Percentiles rank a stretch among this genome's conserved stretches.
Conservation (phyloP, 1,140 invertebrate genomes). For the Atta cephalotes region DNA sequence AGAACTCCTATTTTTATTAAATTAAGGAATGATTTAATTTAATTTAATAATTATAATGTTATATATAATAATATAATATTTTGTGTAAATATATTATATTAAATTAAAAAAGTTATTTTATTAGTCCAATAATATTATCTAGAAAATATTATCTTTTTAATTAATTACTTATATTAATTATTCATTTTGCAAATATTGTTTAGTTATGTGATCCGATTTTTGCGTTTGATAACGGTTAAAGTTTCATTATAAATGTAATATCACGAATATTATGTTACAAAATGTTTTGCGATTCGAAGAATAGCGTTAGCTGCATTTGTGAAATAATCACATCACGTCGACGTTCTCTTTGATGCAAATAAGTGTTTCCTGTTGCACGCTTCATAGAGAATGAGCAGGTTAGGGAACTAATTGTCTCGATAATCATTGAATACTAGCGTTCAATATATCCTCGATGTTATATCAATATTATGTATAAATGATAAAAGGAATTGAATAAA, state of each 20-base stretch:
- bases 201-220: not conserved
- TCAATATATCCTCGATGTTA: not conserved
- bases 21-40: not conserved
- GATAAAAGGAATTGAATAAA: not conserved
- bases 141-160: not conserved
- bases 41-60: not conserved
- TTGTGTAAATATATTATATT: not conserved
- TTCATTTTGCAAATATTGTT: not conserved
- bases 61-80: not conserved
- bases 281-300: not conserved
- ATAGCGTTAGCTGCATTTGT: not conserved
- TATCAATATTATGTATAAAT: conserved; percentile 13
- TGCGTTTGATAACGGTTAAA: not conserved
- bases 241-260: not conserved
- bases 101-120: not conserved
- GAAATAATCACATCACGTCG: conserved; percentile 1
- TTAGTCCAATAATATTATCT: not conserved
- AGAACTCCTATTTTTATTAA: not conserved
- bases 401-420: conserved; percentile 32
- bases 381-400: conserved; percentile 8
- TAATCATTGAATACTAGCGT: conserved; percentile 13
- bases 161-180: not conserved
- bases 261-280: not conserved
- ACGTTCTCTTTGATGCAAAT: conserved; percentile 22
- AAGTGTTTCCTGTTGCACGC: conserved; percentile 50